These are phyloP conservation scores for Syrista parreyssii DNA, from an alignment of 2,888 invertebrate species.

Conservation along the genomic window DNA sequence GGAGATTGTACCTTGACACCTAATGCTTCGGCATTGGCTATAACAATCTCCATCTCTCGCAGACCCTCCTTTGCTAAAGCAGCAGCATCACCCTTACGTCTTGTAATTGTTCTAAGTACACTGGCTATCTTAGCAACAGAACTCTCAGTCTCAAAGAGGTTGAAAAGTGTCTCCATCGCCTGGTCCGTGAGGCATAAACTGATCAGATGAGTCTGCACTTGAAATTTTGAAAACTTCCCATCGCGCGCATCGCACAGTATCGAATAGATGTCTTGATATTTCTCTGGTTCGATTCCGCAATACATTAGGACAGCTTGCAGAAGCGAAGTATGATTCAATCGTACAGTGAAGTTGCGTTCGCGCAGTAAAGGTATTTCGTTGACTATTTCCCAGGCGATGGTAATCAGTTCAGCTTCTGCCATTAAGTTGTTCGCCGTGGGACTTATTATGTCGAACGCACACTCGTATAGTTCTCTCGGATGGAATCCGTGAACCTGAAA, in stretches of 20 bases:
- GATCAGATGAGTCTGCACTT: slow-evolving; percentile 77
- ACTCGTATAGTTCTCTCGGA: slow-evolving; percentile 89
- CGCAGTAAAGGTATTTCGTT: slow-evolving; percentile 75
- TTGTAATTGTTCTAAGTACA: slow-evolving; percentile 74
- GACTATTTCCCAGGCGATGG: slow-evolving; percentile 80
- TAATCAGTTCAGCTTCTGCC: slow-evolving; percentile 87
- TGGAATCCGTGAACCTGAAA: slow-evolving; percentile 76
- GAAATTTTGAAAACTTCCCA: slow-evolving; percentile 75
- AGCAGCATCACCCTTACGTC: slow-evolving; percentile 76
- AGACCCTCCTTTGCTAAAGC: slow-evolving; percentile 77
- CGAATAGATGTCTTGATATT: slow-evolving; percentile 69
- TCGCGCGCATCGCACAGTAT: slow-evolving; percentile 69
- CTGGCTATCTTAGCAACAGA: slow-evolving; percentile 72
- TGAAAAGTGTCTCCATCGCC: slow-evolving; percentile 73
- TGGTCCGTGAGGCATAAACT: slow-evolving; percentile 77
- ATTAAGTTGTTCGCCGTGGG: slow-evolving; percentile 78
- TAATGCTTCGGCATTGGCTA: slow-evolving; percentile 76
- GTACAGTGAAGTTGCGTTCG: slow-evolving; percentile 75
- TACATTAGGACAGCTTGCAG: slow-evolving; percentile 81
- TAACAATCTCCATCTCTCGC: slow-evolving; percentile 80
- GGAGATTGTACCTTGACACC: slow-evolving; percentile 75
- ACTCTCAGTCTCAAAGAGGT: slow-evolving; percentile 77
- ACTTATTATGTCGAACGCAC: slow-evolving; percentile 93
- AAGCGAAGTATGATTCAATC: slow-evolving; percentile 83
- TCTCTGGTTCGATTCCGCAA: slow-evolving; percentile 81